Base-by-base conservation (phyloP, 2,113 vertebrate species). In the Callipepla californica region DNA sequence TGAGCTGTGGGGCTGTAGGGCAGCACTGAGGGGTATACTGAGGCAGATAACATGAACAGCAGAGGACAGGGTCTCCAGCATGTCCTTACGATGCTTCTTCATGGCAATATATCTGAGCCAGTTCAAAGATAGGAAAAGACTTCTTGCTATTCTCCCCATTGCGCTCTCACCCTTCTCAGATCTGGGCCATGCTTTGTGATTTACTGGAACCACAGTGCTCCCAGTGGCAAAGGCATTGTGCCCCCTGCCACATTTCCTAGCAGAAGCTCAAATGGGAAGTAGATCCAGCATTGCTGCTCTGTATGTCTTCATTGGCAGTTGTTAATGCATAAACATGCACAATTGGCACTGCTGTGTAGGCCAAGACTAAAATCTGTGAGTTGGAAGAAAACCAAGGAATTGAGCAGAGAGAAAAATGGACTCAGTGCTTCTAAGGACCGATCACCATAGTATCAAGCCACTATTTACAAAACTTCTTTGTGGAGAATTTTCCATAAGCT, bases 391-490 rank as follows among this genome's bases (percentile, higher is more conserved):
- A 70, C 5, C 44, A 77, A 89, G 20, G 53, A 44, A 32, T 48
- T 72, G 28, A 76, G 62, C n/a, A 78, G 76, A 70, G 85, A 92
- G 68, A 90, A 75, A 87, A 94, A 83, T 58, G 85, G 9, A 80
- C 61, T 65, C 1, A 0, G 23, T 82, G 28, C 36, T 73, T 63
- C 42, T 66, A 87, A 87, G 94, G 28, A 58, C 9, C 20, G 47
- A 87, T 96, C 87, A 91, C 91, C 94, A 91, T 94, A 72, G 87
- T 17, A 92, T 83, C 89, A 83, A 83, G 36, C 21, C 85, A 75
- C 36, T 94, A 59, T 95, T 95, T 95, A 94, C 93, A 92, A 93
- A 96, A 91, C 93, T 74, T 67, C 61, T 85, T 83, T 61, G 57
- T 80, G 65, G 80, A 89, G 51, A 69, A 91, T 16, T 92, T 93